Percentiles rank a stretch among this genome's conserved stretches.
phyloP scores from a whole-genome alignment of 2,113 vertebrate genomes.

The Osmerus eperlanus region DNA sequence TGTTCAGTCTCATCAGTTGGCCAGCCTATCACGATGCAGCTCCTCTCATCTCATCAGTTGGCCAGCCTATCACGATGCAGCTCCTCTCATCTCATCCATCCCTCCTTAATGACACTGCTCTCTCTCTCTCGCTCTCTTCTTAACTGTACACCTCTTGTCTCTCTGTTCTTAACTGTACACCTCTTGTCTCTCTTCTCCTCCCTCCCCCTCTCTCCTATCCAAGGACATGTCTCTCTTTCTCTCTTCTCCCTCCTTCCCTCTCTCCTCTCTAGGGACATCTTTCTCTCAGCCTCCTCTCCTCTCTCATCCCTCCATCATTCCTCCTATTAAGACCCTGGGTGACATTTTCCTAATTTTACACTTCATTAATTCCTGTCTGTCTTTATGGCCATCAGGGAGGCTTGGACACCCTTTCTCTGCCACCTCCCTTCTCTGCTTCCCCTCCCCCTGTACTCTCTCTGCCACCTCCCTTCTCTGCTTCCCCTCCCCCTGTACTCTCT shows the following conservation, averaged over 20 bases:
- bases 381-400: slow-evolving; percentile 52
- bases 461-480: background rate
- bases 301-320: slow-evolving; percentile 7
- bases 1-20: too few relatives aligned
- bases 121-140: background rate
- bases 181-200: background rate
- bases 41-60: background rate
- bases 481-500: background rate
- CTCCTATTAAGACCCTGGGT: slow-evolving; percentile 28
- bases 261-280: slow-evolving; percentile 45
- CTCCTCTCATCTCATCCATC: background rate
- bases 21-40: background rate
- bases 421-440: background rate
- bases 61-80: background rate
- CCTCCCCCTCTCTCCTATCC: background rate
- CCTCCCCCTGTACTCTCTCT: too few relatives aligned
- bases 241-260: slow-evolving; percentile 12
- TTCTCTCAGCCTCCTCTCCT: slow-evolving; percentile 10
- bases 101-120: background rate
- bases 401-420: slow-evolving; percentile 17
- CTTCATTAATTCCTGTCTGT: slow-evolving; percentile 64
- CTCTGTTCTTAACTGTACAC: background rate
- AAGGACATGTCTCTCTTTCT: slow-evolving; percentile 2
- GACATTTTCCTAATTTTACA: slow-evolving; percentile 74
- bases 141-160: background rate